A percentile compares a stretch with the other conserved stretches of the same genome.
These are phyloP conservation scores for Lacerta viridis DNA, from an alignment of 2,797 vertebrate species.

Conservation along the genomic window DNA sequence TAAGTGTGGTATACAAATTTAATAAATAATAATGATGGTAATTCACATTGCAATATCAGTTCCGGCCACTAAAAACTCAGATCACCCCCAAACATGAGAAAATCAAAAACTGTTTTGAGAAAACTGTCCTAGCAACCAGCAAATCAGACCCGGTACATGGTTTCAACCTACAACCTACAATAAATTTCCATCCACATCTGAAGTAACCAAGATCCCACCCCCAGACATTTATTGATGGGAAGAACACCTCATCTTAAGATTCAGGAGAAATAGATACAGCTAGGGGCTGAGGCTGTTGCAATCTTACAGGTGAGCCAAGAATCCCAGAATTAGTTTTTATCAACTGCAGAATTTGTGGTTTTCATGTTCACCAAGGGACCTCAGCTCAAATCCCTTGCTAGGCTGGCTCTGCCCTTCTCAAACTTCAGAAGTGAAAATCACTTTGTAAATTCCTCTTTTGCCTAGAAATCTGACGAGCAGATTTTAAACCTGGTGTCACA, in stretches of 20 bases:
- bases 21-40: too few species aligned
- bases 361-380: neutral
- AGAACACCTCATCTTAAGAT: neutral
- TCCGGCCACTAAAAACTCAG: neutral
- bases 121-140: neutral
- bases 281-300: neutral
- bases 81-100: neutral
- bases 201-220: neutral
- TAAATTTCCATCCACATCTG: too few species aligned
- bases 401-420: neutral
- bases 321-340: neutral
- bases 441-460: neutral
- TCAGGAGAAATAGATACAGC: neutral
- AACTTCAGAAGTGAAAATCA: neutral
- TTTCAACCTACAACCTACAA: neutral
- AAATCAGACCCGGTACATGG: neutral
- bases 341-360: neutral
- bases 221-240: neutral
- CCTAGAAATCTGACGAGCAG: neutral
- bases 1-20: too few species aligned
- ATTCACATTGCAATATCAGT: neutral
- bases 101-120: neutral
- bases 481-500: neutral
- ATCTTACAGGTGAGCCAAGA: neutral
- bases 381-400: accelerated